These are phyloP conservation scores for Epizoanthus scotinus DNA, from an alignment of 92 coral and sea anemone genomes.

Conservation along the genomic window DNA sequence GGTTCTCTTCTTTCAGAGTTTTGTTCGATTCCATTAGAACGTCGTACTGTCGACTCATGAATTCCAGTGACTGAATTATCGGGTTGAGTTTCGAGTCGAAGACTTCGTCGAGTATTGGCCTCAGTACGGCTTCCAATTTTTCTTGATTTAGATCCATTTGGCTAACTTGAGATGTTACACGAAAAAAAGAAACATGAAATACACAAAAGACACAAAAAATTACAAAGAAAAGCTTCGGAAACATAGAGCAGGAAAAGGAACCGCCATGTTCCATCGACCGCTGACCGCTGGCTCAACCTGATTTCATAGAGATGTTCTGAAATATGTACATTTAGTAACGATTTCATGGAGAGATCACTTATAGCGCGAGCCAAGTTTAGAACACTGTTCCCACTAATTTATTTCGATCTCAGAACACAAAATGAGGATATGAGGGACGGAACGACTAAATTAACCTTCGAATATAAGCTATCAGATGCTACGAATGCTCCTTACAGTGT, in stretches of 20 bases:
- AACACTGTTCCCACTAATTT: too few species aligned
- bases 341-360: too few species aligned
- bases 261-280: constrained; percentile 24
- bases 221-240: constrained; percentile 24
- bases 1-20: not conserved
- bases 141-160: not conserved
- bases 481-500: too few species aligned
- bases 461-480: too few species aligned
- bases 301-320: too few species aligned
- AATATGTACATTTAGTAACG: too few species aligned
- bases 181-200: not conserved
- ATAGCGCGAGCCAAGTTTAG: too few species aligned
- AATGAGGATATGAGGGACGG: too few species aligned
- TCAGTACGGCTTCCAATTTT: not conserved
- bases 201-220: not conserved
- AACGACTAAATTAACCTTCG: too few species aligned
- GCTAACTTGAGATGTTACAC: constrained; percentile 5
- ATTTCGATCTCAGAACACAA: too few species aligned
- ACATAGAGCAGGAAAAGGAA: constrained; percentile 22
- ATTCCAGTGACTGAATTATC: not conserved
- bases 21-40: not conserved
- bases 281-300: constrained; percentile 1
- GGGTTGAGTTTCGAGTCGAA: not conserved
- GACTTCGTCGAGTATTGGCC: not conserved
- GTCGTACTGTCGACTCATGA: constrained; percentile 3